Evolutionary conservation across 1,140 invertebrate species (phyloP).

Genomic region (Cryptotermes secundus): DNA sequence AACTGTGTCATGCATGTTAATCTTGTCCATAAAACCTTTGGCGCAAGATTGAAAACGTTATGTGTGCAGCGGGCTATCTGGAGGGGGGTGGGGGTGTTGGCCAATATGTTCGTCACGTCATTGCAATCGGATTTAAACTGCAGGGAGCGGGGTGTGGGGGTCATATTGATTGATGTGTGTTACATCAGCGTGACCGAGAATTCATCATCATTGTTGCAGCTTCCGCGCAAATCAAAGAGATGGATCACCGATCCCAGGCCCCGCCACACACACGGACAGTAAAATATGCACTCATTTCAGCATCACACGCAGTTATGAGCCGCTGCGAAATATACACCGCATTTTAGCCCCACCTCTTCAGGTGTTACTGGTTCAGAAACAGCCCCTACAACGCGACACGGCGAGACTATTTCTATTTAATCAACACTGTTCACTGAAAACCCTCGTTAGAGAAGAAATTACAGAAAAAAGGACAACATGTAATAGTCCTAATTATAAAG

Average conservation of each 20-base stretch:
- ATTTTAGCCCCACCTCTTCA: neutral
- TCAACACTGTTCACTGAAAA: neutral
- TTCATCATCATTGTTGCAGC: conserved; percentile 29
- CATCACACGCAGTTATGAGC: neutral
- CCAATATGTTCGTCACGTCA: conserved; percentile 33
- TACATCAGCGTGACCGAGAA: conserved; percentile 21
- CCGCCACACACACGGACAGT: neutral
- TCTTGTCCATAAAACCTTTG: neutral
- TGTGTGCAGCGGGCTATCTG: neutral
- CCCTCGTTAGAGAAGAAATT: neutral
- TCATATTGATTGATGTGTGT: conserved; percentile 31
- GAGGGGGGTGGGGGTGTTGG: neutral
- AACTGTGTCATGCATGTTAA: conserved; percentile 13
- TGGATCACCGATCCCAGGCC: conserved; percentile 22
- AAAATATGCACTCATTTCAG: conserved; percentile 30
- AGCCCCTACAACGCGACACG: neutral
- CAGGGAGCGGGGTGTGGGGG: neutral
- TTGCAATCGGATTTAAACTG: conserved; percentile 25
- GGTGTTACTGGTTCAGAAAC: neutral
- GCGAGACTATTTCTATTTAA: neutral
- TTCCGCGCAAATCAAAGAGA: conserved; percentile 29
- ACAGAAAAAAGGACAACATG: neutral
- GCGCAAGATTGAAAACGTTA: conserved; percentile 8
- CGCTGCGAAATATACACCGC: neutral
- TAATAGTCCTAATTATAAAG: conserved; percentile 12